phyloP scores from a whole-genome alignment of 2,888 invertebrate species.

The Embidobia sp. region DNA sequence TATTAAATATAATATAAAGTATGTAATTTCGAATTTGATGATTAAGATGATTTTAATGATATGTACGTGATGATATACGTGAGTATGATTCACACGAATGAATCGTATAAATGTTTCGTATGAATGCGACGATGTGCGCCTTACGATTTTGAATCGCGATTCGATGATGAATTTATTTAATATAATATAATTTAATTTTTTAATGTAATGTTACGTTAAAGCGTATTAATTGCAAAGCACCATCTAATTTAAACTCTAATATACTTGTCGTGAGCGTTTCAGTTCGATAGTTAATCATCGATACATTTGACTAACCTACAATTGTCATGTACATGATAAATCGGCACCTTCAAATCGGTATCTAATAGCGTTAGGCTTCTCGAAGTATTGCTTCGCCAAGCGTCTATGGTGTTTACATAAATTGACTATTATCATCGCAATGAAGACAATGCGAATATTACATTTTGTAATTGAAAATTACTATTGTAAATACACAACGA shows the following conservation, averaged over 20 bases:
- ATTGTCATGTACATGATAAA: conserved; percentile 65
- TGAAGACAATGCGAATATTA: conserved; percentile 30
- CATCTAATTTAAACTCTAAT: conserved; percentile 71
- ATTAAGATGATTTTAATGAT: conserved; percentile 53
- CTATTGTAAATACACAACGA: conserved; percentile 59
- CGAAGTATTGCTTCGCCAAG: conserved; percentile 73
- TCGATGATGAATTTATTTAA: conserved; percentile 22
- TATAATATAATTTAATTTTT: background rate
- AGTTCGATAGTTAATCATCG: conserved; percentile 27
- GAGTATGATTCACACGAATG: conserved; percentile 73
- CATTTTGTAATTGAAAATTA: conserved; percentile 46
- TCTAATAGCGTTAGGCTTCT: conserved; percentile 66
- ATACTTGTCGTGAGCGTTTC: conserved; percentile 69
- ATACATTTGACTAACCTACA: conserved; percentile 49
- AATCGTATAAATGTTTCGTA: no score
- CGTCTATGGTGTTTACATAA: conserved; percentile 74
- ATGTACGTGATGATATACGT: conserved; percentile 54
- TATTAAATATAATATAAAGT: conserved; percentile 19
- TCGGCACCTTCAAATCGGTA: conserved; percentile 66
- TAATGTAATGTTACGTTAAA: conserved; percentile 68
- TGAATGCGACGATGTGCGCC: conserved; percentile 64
- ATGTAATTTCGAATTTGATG: conserved; percentile 8
- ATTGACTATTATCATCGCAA: conserved; percentile 76
- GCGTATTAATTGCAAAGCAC: conserved; percentile 75
- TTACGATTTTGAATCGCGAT: conserved; percentile 35